These are phyloP conservation scores for Drosophila hamatofila DNA, from an alignment of 2,888 invertebrate genomes.

Conservation along the genomic window DNA sequence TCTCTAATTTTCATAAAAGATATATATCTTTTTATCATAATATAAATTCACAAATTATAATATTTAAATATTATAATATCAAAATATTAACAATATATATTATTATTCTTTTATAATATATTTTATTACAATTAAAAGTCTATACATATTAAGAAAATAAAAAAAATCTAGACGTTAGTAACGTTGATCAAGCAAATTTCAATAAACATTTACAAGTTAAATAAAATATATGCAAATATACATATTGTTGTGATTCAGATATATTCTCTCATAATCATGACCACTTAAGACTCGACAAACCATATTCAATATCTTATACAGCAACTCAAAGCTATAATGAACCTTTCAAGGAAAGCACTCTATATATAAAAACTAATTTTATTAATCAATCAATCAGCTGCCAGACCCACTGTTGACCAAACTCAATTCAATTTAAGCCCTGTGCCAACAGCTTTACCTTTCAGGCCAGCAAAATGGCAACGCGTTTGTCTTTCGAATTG, in stretches of 20 bases:
- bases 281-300: neutral
- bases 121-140: too few species aligned
- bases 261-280: neutral
- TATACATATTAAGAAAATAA: too few species aligned
- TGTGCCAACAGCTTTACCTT: constrained; percentile 10
- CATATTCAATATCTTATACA: neutral
- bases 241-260: neutral
- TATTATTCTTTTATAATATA: too few species aligned
- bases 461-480: constrained; percentile 13
- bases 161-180: too few species aligned
- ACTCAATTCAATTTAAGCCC: constrained; percentile 23
- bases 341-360: neutral
- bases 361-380: neutral
- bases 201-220: too few species aligned
- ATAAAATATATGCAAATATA: neutral
- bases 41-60: too few species aligned
- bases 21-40: too few species aligned
- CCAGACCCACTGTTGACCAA: constrained; percentile 16
- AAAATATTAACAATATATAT: too few species aligned
- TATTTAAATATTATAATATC: too few species aligned
- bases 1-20: too few species aligned
- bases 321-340: neutral
- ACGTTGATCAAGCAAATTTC: too few species aligned
- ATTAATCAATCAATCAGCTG: constrained; percentile 46
- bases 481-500: constrained; percentile 58